phyloP scores from a whole-genome alignment of 2,113 vertebrate species.

The Leptocoma aspasia region DNA sequence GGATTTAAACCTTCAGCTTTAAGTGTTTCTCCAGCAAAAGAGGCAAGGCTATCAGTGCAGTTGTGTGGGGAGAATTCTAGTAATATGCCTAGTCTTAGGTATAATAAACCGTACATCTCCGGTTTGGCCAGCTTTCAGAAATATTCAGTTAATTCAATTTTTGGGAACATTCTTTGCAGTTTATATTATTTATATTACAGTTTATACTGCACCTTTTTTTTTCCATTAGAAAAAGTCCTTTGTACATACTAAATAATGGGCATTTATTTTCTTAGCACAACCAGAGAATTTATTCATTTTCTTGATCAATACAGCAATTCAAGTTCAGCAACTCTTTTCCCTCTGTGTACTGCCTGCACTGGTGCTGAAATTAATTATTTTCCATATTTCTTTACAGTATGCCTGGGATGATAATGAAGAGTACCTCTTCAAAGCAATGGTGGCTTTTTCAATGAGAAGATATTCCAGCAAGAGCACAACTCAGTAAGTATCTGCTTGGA shows the following conservation, averaged over 20 bases:
- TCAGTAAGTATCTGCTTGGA: conserved; percentile 75
- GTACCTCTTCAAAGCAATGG: conserved; percentile 87
- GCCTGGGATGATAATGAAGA: conserved; percentile 86
- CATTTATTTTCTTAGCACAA: background rate
- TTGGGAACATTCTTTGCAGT: background rate
- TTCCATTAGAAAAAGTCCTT: background rate
- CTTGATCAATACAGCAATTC: background rate
- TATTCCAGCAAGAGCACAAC: conserved; percentile 63
- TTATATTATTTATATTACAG: background rate
- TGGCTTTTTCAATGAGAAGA: conserved; percentile 89
- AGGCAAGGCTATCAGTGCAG: background rate
- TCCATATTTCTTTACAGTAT: conserved; percentile 79
- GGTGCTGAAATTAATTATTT: conserved; percentile 12
- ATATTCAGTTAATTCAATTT: background rate
- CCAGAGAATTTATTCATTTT: background rate
- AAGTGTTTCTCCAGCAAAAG: background rate
- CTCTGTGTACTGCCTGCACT: background rate
- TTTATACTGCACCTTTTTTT: background rate
- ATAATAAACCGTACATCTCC: background rate
- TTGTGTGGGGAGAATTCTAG: background rate
- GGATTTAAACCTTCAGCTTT: background rate
- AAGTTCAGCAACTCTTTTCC: background rate
- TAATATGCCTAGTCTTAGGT: background rate
- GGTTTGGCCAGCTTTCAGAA: background rate
- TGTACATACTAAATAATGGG: background rate